A percentile compares a stretch with the other conserved stretches of the same genome.
Conservation (phyloP, 2,888 invertebrate species). For the Syrista parreyssii region DNA sequence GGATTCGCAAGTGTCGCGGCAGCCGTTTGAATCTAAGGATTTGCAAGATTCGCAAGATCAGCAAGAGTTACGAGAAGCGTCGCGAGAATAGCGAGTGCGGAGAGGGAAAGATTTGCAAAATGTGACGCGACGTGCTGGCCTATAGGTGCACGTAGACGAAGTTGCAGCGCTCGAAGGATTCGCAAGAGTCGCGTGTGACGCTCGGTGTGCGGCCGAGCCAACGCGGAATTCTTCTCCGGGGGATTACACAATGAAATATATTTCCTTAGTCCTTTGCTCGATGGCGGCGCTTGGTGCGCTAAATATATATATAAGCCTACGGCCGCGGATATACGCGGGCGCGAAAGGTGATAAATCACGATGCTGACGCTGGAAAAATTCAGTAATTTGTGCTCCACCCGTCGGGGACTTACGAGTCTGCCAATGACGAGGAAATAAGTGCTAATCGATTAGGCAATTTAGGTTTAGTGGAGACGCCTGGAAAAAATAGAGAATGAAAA, state of each 20-base stretch:
- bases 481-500: background rate
- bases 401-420: conserved; percentile 9
- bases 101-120: background rate
- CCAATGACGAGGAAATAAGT: conserved; percentile 12
- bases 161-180: background rate
- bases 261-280: conserved; percentile 41
- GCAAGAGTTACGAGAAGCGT: background rate
- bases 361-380: conserved; percentile 35
- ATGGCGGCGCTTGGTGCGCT: conserved; percentile 43
- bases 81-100: background rate
- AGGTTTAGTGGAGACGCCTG: background rate
- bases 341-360: conserved; percentile 44
- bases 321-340: conserved; percentile 37
- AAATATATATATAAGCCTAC: conserved; percentile 49
- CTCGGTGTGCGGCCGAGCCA: conserved; percentile 30
- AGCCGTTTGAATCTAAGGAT: background rate
- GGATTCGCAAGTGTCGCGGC: background rate
- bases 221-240: conserved; percentile 44
- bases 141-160: background rate
- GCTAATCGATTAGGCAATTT: conserved; percentile 10
- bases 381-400: conserved; percentile 36
- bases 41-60: background rate
- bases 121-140: background rate
- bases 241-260: conserved; percentile 65
- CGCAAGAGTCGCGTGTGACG: conserved; percentile 12